Conservation (phyloP, 2,888 invertebrate genomes). For the Leucoma salicis region DNA sequence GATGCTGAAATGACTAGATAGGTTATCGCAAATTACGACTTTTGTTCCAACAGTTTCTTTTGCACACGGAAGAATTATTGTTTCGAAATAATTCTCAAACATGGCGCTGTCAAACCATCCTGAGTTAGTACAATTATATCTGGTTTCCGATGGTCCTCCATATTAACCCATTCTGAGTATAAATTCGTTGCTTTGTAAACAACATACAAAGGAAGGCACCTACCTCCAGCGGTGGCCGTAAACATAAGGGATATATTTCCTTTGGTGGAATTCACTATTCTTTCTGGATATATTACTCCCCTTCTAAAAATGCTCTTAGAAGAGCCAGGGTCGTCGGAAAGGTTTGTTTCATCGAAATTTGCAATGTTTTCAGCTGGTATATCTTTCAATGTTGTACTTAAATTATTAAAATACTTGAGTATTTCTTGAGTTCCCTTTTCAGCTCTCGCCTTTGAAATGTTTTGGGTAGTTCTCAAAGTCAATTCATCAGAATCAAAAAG, state of each 20-base stretch:
- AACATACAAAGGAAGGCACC: not conserved
- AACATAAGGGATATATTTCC: constrained; percentile 7
- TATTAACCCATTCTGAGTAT: not conserved
- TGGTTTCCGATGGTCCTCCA: not conserved
- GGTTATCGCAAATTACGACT: constrained; percentile 4
- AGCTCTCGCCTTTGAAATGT: too few relatives aligned
- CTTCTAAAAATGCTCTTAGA: constrained; percentile 5
- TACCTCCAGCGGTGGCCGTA: not conserved
- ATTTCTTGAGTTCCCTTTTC: too few relatives aligned
- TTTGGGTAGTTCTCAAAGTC: too few relatives aligned
- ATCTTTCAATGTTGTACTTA: too few relatives aligned
- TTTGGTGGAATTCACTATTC: constrained; percentile 6
- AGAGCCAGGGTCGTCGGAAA: not conserved
- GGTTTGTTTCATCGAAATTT: constrained; percentile 1
- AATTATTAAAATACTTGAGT: too few relatives aligned
- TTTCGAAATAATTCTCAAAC: not conserved
- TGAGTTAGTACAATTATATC: not conserved
- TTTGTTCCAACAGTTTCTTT: not conserved
- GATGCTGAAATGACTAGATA: constrained; percentile 1
- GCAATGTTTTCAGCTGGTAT: too few relatives aligned
- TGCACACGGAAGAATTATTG: not conserved
- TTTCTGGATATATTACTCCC: constrained; percentile 7
- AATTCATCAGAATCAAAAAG: too few relatives aligned
- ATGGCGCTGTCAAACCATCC: not conserved
- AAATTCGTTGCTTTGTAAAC: not conserved